Conservation (phyloP, 2,113 vertebrate species). For the Mormyrus lacerda region DNA sequence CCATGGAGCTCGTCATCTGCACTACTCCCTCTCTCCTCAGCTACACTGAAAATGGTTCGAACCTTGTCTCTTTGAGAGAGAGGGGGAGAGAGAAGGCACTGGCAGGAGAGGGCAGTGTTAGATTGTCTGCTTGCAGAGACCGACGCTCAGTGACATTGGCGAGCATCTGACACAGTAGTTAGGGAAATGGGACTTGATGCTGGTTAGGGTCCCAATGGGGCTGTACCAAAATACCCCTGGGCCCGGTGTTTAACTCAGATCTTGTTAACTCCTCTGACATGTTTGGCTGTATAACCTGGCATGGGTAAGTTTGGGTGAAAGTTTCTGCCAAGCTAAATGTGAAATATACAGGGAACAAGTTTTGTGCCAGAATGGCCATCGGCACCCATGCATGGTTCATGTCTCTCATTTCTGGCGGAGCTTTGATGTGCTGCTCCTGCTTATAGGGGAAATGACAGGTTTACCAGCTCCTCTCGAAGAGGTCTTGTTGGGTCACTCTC, state of each 20-base stretch:
- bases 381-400: background rate
- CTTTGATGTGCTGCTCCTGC: background rate
- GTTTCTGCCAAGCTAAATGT: background rate
- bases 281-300: background rate
- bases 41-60: background rate
- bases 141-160: background rate
- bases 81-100: background rate
- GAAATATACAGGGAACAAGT: background rate
- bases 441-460: background rate
- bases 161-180: background rate
- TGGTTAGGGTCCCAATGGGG: background rate
- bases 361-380: background rate
- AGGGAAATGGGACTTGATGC: background rate
- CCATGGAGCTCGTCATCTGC: conserved; percentile 39
- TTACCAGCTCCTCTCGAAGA: background rate
- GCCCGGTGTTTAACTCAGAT: background rate
- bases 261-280: background rate
- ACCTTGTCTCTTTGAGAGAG: background rate
- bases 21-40: conserved; percentile 22
- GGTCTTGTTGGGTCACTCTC: background rate
- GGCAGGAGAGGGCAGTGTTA: background rate
- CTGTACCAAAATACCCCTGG: background rate
- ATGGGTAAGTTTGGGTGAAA: background rate
- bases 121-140: background rate
- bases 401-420: background rate